These are phyloP conservation scores for Drosophila rufa DNA, from an alignment of 1,140 invertebrate species.

Conservation along the genomic window DNA sequence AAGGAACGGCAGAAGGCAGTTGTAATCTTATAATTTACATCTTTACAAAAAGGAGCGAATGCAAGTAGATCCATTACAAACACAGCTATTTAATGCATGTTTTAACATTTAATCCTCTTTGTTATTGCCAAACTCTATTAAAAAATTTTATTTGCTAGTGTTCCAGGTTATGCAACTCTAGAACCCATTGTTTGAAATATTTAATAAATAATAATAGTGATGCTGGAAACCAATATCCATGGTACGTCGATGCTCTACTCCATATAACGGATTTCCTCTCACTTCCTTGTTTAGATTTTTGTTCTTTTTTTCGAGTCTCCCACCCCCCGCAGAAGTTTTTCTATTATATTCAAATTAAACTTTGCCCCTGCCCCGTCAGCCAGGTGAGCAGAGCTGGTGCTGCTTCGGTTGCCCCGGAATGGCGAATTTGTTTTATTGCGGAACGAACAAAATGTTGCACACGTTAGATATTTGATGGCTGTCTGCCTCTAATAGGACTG, in stretches of 20 bases:
- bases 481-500: slow-evolving; percentile 32
- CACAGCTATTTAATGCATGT: no score
- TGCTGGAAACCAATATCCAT: neutral
- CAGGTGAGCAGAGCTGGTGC: slow-evolving; percentile 1
- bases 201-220: no score
- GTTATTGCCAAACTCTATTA: no score
- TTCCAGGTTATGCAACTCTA: neutral
- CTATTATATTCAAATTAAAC: slow-evolving; percentile 84
- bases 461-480: slow-evolving; percentile 50
- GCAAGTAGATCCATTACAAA: no score
- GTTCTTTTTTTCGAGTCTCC: neutral
- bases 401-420: slow-evolving; percentile 51
- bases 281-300: slow-evolving; percentile 3
- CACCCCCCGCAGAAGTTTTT: slow-evolving; percentile 63
- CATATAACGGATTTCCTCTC: neutral
- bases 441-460: slow-evolving; percentile 38
- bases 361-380: slow-evolving; percentile 42
- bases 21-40: no score
- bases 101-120: no score
- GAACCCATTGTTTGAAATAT: neutral
- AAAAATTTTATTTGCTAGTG: no score
- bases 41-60: no score
- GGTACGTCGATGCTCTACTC: slow-evolving; percentile 8
- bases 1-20: no score
- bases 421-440: slow-evolving; percentile 47